phyloP scores from a whole-genome alignment of 2,113 vertebrate species.

The Ailurus styani region DNA sequence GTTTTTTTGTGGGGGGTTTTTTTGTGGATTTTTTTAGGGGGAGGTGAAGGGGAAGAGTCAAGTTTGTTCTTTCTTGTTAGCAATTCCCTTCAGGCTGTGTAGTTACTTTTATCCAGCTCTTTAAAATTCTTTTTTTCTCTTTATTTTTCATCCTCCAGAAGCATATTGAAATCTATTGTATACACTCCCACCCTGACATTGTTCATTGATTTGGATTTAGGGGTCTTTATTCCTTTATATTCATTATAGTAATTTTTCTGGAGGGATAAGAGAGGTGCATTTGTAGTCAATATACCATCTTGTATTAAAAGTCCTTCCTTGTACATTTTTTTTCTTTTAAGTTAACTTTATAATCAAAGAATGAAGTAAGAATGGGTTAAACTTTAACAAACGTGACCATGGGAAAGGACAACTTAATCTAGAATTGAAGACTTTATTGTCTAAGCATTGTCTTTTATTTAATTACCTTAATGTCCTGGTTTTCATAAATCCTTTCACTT shows the following conservation, averaged over 20 bases:
- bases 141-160: background rate
- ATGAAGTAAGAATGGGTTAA: background rate
- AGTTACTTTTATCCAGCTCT: background rate
- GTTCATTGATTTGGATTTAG: background rate
- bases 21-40: background rate
- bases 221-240: background rate
- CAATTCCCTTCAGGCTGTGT: background rate
- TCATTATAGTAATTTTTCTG: background rate
- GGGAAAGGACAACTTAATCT: background rate
- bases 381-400: background rate
- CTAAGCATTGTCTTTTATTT: background rate
- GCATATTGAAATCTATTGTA: background rate
- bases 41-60: accelerated
- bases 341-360: background rate
- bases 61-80: background rate
- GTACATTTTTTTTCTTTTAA: background rate
- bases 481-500: background rate
- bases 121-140: background rate
- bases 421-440: background rate
- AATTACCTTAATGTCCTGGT: background rate
- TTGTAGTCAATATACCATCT: background rate
- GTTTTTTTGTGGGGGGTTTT: background rate
- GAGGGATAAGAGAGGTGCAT: background rate
- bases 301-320: background rate
- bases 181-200: background rate